Conservation (phyloP, 2,113 vertebrate genomes). For the Montifringilla adamsi region DNA sequence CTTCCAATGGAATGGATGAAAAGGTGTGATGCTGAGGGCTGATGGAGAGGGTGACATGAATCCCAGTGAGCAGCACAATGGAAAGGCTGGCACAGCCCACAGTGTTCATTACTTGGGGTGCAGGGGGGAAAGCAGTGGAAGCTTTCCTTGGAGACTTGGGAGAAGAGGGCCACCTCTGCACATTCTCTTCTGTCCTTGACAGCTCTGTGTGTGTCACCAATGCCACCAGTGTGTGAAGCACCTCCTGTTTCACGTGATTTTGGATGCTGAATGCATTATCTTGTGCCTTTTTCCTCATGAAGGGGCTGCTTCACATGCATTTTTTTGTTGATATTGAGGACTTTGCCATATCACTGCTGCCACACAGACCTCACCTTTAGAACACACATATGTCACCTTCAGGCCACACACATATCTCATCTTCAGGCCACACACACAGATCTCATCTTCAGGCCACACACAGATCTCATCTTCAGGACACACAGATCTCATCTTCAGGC, state of each 20-base stretch:
- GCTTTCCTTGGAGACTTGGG: neutral
- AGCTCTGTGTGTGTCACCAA: accelerated
- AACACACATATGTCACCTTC: neutral
- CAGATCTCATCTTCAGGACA: no score
- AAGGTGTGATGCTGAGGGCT: neutral
- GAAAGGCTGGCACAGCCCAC: neutral
- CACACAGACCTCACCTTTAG: neutral
- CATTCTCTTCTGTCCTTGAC: neutral
- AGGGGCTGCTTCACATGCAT: neutral
- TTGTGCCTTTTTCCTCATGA: neutral
- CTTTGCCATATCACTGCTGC: accelerated
- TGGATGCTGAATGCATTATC: neutral
- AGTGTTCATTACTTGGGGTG: neutral
- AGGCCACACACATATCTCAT: accelerated
- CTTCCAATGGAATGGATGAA: neutral
- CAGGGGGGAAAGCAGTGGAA: neutral
- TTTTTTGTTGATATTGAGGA: neutral
- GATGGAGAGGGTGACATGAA: neutral
- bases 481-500: no score
- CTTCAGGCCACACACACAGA: neutral
- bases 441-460: neutral
- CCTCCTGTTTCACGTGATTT: neutral
- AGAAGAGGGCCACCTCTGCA: neutral
- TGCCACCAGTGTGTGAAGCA: neutral
- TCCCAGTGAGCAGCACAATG: accelerated